A percentile compares a stretch with the other conserved stretches of the same genome.
Conservation (phyloP, 2,113 vertebrate species). For the Donacobius atricapilla region DNA sequence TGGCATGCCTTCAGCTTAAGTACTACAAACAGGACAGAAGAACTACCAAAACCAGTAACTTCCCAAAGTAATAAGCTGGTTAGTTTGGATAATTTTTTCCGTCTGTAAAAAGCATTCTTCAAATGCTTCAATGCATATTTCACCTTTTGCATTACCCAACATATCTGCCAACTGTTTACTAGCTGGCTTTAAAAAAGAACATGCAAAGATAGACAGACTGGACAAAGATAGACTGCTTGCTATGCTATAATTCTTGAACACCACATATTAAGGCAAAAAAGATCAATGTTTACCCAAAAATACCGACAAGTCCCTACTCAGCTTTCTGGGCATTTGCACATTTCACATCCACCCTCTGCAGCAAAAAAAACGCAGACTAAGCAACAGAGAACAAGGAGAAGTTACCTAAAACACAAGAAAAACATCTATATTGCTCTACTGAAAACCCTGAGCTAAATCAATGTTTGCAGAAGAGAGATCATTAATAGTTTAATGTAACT, state of each 20-base stretch:
- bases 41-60: background rate
- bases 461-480: background rate
- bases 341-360: background rate
- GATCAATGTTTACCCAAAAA: background rate
- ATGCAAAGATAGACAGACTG: background rate
- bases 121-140: background rate
- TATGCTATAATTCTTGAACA: background rate
- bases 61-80: background rate
- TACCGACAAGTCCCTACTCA: background rate
- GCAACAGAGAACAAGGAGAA: background rate
- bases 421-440: background rate
- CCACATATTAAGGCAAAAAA: background rate
- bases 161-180: background rate
- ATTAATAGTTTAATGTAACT: conserved; percentile 27
- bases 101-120: background rate
- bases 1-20: background rate
- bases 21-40: background rate
- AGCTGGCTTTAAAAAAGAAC: background rate
- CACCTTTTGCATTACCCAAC: background rate
- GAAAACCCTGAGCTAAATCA: background rate
- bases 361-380: background rate
- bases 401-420: background rate
- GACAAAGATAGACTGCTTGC: background rate
- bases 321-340: background rate
- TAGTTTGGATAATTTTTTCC: background rate